Evolutionary conservation across 2,797 vertebrate genomes (phyloP).

Genomic region (Pseudochirops corinnae): DNA sequence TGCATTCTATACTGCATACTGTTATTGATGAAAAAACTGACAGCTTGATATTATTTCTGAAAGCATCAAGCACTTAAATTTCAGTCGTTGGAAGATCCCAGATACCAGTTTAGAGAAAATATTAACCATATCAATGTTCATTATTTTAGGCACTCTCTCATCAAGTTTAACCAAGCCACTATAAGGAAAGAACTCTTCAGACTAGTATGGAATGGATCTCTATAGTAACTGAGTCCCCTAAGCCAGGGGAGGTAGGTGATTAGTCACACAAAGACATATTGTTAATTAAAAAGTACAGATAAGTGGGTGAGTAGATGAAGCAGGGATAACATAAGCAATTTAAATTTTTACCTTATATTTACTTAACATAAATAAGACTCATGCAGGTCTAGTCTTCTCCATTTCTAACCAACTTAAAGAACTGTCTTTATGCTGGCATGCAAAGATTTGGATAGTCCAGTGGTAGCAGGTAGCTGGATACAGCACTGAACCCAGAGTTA

Average conservation of each 20-base stretch:
- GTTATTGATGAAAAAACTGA: background rate
- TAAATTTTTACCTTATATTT: background rate
- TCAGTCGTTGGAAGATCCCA: background rate
- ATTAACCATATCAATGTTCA: background rate
- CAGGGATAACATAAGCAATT: background rate
- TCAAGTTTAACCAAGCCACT: background rate
- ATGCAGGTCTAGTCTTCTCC: background rate
- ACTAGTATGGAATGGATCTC: background rate
- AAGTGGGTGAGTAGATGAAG: background rate
- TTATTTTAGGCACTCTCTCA: background rate
- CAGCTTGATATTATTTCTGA: background rate
- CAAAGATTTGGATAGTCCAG: background rate
- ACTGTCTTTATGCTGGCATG: background rate
- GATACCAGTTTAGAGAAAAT: background rate
- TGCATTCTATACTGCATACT: background rate
- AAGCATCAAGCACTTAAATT: constrained; percentile 14
- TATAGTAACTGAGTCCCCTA: background rate
- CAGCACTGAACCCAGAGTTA: background rate
- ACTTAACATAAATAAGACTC: background rate
- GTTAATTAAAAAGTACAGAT: background rate
- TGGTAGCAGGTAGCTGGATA: background rate
- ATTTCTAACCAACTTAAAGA: background rate
- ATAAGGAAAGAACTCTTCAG: background rate
- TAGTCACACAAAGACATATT: background rate
- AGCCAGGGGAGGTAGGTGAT: background rate